phyloP scores from a whole-genome alignment of 92 coral and sea anemone species.

The Heliopora coerulea region DNA sequence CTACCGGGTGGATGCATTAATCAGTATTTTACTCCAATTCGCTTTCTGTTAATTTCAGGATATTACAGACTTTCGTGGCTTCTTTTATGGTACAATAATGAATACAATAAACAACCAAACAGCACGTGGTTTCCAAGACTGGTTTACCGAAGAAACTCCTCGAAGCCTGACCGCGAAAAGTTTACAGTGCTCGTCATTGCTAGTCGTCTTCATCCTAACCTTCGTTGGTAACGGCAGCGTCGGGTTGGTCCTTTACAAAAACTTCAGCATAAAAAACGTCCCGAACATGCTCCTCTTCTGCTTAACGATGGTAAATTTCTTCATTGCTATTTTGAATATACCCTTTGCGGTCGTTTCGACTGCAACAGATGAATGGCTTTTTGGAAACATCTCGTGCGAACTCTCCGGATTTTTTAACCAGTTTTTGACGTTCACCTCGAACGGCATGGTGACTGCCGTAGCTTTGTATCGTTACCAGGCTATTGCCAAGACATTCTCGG shows the following conservation, averaged over 20 bases:
- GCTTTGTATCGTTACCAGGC: slow-evolving; percentile 86
- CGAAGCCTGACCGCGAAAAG: slow-evolving; percentile 47
- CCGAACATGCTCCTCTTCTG: slow-evolving; percentile 65
- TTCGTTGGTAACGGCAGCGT: slow-evolving; percentile 69
- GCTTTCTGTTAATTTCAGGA: too few species aligned
- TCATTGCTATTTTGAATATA: slow-evolving; percentile 52
- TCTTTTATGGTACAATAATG: not conserved
- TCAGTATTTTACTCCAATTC: too few species aligned
- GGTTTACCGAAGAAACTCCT: slow-evolving; percentile 15
- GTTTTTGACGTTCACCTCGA: slow-evolving; percentile 66
- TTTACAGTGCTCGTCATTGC: slow-evolving; percentile 57
- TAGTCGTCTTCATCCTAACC: slow-evolving; percentile 59
- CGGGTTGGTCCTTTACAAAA: slow-evolving; percentile 56
- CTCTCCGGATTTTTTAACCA: slow-evolving; percentile 65
- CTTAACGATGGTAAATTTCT: slow-evolving; percentile 59
- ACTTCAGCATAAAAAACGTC: slow-evolving; percentile 61
- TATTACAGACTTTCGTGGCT: not conserved
- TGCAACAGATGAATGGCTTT: slow-evolving; percentile 77
- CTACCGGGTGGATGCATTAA: too few species aligned
- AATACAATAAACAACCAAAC: not conserved
- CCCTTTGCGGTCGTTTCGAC: slow-evolving; percentile 71
- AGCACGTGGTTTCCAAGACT: not conserved
- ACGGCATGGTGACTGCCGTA: slow-evolving; percentile 66
- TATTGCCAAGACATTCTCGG: slow-evolving; percentile 76
- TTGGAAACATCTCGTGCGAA: slow-evolving; percentile 69